Evolutionary conservation across 2,113 vertebrate genomes (phyloP).

Genomic region (Gavialis gangeticus): DNA sequence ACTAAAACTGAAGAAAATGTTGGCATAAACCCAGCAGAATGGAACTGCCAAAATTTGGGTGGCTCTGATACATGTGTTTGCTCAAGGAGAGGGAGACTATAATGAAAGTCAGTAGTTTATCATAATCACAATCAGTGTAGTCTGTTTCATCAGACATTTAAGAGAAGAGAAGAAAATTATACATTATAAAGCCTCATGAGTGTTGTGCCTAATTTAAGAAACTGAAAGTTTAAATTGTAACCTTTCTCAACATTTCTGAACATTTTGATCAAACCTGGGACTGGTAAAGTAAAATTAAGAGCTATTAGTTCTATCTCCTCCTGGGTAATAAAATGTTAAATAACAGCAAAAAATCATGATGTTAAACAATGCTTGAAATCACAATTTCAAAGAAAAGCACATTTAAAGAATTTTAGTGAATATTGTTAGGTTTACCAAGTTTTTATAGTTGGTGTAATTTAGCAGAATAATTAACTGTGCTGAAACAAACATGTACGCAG

Average conservation of each 20-base stretch:
- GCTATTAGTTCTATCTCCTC: background rate
- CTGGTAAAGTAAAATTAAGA: background rate
- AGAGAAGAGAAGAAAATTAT: background rate
- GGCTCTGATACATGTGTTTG: background rate
- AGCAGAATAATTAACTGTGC: background rate
- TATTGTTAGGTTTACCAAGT: slow-evolving; percentile 5
- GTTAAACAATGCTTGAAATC: slow-evolving; percentile 49
- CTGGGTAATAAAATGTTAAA: background rate
- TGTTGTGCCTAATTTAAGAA: background rate
- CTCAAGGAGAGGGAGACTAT: background rate
- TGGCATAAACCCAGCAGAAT: slow-evolving; percentile 49
- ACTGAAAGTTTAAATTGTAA: background rate
- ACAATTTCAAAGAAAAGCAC: slow-evolving; percentile 10
- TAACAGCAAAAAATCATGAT: slow-evolving; percentile 9
- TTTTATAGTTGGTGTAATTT: slow-evolving; percentile 19
- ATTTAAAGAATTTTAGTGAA: slow-evolving; percentile 42
- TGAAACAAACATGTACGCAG: too few species aligned
- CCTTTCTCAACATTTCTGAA: background rate
- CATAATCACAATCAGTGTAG: slow-evolving; percentile 12
- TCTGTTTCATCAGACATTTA: background rate
- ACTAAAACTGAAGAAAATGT: slow-evolving; percentile 35
- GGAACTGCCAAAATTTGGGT: slow-evolving; percentile 28
- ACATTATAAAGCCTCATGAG: background rate
- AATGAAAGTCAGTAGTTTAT: slow-evolving; percentile 4
- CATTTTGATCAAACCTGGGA: background rate